Percentiles rank a stretch among this genome's conserved stretches.
Evolutionary conservation across 2,888 invertebrate species (phyloP).

Genomic region (Ophioninae sp.): DNA sequence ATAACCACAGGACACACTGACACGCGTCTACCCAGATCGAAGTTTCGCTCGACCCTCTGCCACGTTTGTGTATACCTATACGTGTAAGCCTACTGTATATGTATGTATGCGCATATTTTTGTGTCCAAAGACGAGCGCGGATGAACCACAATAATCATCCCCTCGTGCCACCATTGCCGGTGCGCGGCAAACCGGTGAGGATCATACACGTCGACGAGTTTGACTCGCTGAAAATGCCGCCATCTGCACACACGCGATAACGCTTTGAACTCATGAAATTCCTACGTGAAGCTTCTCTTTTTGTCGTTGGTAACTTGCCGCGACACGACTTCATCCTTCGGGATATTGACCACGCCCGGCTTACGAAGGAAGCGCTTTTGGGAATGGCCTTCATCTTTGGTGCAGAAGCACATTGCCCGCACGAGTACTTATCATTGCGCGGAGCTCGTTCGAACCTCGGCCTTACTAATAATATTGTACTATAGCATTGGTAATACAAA

Average conservation of each 20-base stretch:
- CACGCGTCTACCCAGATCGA: not conserved
- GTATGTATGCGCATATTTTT: not conserved
- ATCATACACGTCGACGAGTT: slow-evolving; percentile 58
- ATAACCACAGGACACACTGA: slow-evolving; percentile 14
- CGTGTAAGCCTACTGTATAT: not conserved
- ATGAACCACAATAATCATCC: slow-evolving; percentile 19
- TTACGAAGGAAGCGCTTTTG: not conserved
- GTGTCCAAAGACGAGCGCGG: not conserved
- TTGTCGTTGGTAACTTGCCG: not conserved
- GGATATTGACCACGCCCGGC: not conserved
- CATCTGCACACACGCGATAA: slow-evolving; percentile 49
- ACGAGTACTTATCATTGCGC: not conserved
- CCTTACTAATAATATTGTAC: too few relatives aligned
- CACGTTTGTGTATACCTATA: not conserved
- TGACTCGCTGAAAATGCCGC: slow-evolving; percentile 56
- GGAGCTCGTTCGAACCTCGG: too few relatives aligned
- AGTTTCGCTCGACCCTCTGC: slow-evolving; percentile 1
- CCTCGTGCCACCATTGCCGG: not conserved
- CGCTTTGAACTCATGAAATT: slow-evolving; percentile 8
- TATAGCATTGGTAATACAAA: too few relatives aligned
- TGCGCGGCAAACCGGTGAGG: slow-evolving; percentile 48
- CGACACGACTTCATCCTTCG: not conserved
- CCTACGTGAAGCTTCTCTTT: not conserved
- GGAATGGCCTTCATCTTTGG: not conserved
- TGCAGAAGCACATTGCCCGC: not conserved